Evolutionary conservation across 2,113 vertebrate species (phyloP), one percentile per base, ranked within the genome.

Genomic region (Lampris megalopsis): DNA sequence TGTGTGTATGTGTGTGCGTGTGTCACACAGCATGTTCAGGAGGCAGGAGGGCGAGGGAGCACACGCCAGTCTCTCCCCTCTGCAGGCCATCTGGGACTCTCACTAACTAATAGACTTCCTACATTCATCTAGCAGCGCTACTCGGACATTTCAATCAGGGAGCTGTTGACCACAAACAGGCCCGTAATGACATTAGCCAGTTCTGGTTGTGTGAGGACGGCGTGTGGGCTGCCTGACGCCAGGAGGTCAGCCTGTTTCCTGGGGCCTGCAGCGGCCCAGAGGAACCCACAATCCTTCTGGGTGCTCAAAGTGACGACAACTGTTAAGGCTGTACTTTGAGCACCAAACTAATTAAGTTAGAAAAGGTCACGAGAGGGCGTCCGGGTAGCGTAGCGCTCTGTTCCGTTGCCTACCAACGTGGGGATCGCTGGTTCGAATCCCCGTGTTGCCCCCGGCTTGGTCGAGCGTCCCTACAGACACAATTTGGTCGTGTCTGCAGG

Each of bases 161-260:
- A 89, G 86, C 84, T 63, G 89, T 73, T 90, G 86, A 88, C 84
- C 93, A 86, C 87, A 88, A 92, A 84, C 89, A 89, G 84, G 79
- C 74, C 81, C 5, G 45, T 93, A 93, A 94, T 93, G 89, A 93
- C 82, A 92, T 93, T 93, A 94, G 73, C 52, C 82, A 58, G 83
- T 7, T 89, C 82, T 90, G 88, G 84, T 86, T 88, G 84, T 91
- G 87, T 88, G 81, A 83, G 90, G 84, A 82, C 81, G 84, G 88
- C 88, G 92, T 92, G 92, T 92, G 88, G 91, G 89, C 75, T 76
- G 90, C 83, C 82, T 90, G 93, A 92, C 92, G 91, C 91, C 92
- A 92, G 88, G 86, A 91, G 93, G 90, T 93, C 91, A 90, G 88
- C 84, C 81, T 49, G 89, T 79, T 93, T 93, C 91, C 92, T 92